Evolutionary conservation across 2,888 invertebrate species (phyloP), one percentile per base, ranked within the genome.

Genomic region (Eumerus sabulonum): DNA sequence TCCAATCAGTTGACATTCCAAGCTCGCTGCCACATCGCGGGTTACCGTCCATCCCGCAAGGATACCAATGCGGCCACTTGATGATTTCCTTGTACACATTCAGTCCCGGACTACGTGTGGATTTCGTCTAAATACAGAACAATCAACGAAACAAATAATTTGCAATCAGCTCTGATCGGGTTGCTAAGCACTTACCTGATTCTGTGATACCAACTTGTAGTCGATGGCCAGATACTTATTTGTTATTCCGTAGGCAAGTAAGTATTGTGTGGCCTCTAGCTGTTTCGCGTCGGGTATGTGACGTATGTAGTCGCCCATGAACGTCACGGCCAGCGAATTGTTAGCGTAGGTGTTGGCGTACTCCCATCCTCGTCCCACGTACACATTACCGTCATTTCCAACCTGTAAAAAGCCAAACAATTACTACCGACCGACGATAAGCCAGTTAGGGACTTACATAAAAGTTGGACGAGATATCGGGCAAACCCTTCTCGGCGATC

Each of bases 331-430:
- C 72, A 91, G 86, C 48, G 89, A 88, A 62, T 88, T 87, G 84
- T 87, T 89, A 14, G 89, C 88, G 84, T 91, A 91, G 38, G 91
- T 90, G 70, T 92, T 92, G 54, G 89, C 88, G 44, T 86, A 87
- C 70, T 89, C 87, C 91, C 90, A 91, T 76, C 91, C 91, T 70
- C 91, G 87, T 27, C 91, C 91, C 53, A 90, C 90, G 83, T 91
- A 91, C 36, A 91, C 86, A 74, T 89, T 89, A 7, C 91, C 92
- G 85, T 92, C 92, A 38, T 90, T 90, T 5, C 91, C 92, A 60
- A 92, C 89, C 82, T 91, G 27, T 48, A 1, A 13, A 1, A 13
- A 7, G 45, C 13, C 11, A 38, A 11, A 40, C 19, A 11, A 53
- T 5, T 2, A 1, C 19, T 1, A 14, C 14, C 35, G 1, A 14